Evolutionary conservation across 2,888 invertebrate genomes (phyloP), one percentile per base, ranked within the genome.

Genomic region (Machimus rusticus): DNA sequence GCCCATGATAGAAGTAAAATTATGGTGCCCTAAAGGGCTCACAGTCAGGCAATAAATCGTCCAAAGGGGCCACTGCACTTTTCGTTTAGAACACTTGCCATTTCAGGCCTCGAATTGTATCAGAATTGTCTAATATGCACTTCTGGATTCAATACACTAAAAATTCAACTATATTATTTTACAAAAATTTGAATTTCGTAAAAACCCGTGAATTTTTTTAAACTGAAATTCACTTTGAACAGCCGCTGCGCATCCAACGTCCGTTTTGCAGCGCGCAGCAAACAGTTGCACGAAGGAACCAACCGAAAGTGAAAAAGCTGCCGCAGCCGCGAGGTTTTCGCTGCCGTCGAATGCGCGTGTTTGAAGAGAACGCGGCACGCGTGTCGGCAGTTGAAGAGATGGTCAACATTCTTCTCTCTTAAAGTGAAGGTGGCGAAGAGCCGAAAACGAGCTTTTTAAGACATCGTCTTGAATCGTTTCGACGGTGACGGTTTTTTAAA

Each of bases 301-400:
- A 79, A 79, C 51, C 23, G 79, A 79, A 79, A 79, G 79, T 79
- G 51, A 79, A 79, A 79, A 51, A 66, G 51, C 23, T 51, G 51
- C 46, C 46, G 51, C 66, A 66, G 66, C 66, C 66, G 66, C 19
- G 23, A 2, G 9, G 66, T 9, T 79, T 79, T 78, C 5, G 37
- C 76, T 76, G 76, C 66, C 28, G 23, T 12, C 2, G 4, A 57
- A 66, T 66, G 66, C 66, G 66, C 66, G 28, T 66, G 66, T 19
- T 23, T 66, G 28, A 66, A 66, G 66, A 66, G 66, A 66, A 66
- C 23, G 28, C 28, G 28, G 8, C 66, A 66, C 66, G 66, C 66
- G 66, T n/a, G 66, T 12, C 23, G 51, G 19, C 28, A 28, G 28
- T 23, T 2, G 23, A 66, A 66, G 66, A 66, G 66, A 66, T 12